Conservation (phyloP, 2,888 invertebrate species). For the Acronicta psi region DNA sequence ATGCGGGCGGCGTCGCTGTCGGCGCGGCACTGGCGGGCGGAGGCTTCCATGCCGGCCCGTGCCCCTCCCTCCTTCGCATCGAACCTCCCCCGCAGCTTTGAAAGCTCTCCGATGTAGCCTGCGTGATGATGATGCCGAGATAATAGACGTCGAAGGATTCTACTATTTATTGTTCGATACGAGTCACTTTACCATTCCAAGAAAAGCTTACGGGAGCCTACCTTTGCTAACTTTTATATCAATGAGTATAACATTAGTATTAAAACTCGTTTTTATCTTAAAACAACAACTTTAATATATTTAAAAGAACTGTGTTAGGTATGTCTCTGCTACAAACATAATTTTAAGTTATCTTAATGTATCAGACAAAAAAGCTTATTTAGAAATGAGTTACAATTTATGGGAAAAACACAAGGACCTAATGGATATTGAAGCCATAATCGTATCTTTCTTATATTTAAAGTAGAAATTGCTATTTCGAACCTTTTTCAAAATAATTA, state of each 20-base stretch:
- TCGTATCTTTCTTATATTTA: neutral
- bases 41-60: slow-evolving; percentile 80
- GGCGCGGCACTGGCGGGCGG: slow-evolving; percentile 85
- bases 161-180: slow-evolving; percentile 86
- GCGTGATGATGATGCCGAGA: slow-evolving; percentile 86
- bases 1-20: slow-evolving; percentile 79
- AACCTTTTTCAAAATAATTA: neutral
- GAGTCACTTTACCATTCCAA: slow-evolving; percentile 74
- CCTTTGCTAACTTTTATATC: slow-evolving; percentile 50
- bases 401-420: slow-evolving; percentile 7
- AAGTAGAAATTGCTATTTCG: neutral
- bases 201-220: slow-evolving; percentile 68
- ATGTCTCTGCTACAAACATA: slow-evolving; percentile 7
- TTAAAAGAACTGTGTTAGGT: slow-evolving; percentile 17
- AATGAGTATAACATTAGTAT: slow-evolving; percentile 26
- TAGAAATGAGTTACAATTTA: slow-evolving; percentile 21
- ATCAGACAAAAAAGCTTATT: slow-evolving; percentile 19
- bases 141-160: slow-evolving; percentile 86
- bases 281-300: slow-evolving; percentile 11
- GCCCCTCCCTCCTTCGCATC: slow-evolving; percentile 70
- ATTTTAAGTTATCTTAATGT: slow-evolving; percentile 43
- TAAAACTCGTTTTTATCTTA: slow-evolving; percentile 25
- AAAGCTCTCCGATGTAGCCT: slow-evolving; percentile 82
- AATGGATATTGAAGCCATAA: slow-evolving; percentile 8
- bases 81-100: slow-evolving; percentile 79